Conservation (phyloP, 2,113 vertebrate species). For the Mesocricetus auratus region DNA sequence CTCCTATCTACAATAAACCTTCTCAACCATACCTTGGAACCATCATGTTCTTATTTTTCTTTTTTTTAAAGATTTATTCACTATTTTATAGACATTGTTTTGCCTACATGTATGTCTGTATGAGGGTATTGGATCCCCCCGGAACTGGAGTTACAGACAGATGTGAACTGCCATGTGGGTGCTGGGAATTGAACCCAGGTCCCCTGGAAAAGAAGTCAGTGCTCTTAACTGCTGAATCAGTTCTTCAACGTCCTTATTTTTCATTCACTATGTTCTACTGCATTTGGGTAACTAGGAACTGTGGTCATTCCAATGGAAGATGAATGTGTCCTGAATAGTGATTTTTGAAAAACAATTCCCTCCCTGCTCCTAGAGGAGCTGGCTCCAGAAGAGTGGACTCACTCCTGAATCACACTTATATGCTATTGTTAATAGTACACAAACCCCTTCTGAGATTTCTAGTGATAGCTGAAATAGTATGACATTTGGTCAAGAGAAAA, state of each 20-base stretch:
- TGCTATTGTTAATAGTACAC: slow-evolving; percentile 52
- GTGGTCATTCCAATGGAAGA: neutral
- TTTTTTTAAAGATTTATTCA: neutral
- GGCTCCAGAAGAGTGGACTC: slow-evolving; percentile 51
- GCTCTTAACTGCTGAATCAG: neutral
- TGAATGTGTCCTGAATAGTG: neutral
- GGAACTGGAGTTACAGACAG: neutral
- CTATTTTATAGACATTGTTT: neutral
- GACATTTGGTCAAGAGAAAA: slow-evolving; percentile 51
- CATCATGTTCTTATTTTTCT: neutral
- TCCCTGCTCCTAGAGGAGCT: slow-evolving; percentile 18
- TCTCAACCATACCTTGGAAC: neutral
- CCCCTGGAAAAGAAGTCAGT: neutral
- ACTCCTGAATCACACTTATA: slow-evolving; percentile 49
- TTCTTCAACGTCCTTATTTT: neutral
- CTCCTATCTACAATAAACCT: neutral
- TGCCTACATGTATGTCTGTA: neutral
- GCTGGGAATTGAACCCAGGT: neutral
- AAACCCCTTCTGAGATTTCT: slow-evolving; percentile 52
- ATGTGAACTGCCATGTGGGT: neutral
- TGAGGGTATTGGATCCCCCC: neutral
- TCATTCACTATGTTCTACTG: neutral
- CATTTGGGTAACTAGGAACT: neutral
- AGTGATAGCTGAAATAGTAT: slow-evolving; percentile 52
- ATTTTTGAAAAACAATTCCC: neutral